Evolutionary conservation across 1,140 invertebrate species (phyloP).

Genomic region (Halictus rubicundus): DNA sequence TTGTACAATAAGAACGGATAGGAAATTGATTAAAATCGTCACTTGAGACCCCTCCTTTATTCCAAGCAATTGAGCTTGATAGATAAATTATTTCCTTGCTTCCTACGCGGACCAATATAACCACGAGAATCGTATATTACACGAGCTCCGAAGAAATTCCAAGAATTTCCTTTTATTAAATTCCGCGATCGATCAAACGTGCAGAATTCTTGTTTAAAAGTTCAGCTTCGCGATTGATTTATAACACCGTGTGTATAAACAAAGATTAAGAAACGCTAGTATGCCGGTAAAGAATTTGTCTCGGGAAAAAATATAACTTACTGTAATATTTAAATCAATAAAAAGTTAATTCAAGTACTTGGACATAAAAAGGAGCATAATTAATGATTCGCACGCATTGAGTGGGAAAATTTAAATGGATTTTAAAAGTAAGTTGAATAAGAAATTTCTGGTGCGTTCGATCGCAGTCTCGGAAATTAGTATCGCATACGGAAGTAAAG

Average conservation of each 20-base stretch:
- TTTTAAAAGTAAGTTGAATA: too few relatives aligned
- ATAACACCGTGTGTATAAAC: neutral
- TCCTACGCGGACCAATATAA: conserved; percentile 8
- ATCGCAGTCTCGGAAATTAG: too few relatives aligned
- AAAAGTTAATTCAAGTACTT: too few relatives aligned
- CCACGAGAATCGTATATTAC: too few relatives aligned
- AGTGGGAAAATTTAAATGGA: too few relatives aligned
- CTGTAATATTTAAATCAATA: too few relatives aligned
- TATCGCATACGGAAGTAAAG: neutral
- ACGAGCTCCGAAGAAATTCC: neutral
- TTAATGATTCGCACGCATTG: too few relatives aligned
- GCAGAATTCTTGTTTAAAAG: neutral
- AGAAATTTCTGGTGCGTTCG: too few relatives aligned
- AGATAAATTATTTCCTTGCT: conserved; percentile 25
- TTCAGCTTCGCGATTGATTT: neutral
- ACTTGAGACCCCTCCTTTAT: neutral
- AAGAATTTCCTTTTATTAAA: conserved; percentile 7
- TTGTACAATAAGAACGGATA: neutral
- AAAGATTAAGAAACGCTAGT: neutral
- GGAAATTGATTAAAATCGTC: conserved; percentile 11
- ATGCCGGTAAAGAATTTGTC: neutral
- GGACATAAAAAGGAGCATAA: too few relatives aligned
- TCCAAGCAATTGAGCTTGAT: neutral
- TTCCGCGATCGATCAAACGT: neutral
- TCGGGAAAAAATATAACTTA: too few relatives aligned